Conservation (phyloP, 2,113 vertebrate genomes). For the Ovis canadensis region DNA sequence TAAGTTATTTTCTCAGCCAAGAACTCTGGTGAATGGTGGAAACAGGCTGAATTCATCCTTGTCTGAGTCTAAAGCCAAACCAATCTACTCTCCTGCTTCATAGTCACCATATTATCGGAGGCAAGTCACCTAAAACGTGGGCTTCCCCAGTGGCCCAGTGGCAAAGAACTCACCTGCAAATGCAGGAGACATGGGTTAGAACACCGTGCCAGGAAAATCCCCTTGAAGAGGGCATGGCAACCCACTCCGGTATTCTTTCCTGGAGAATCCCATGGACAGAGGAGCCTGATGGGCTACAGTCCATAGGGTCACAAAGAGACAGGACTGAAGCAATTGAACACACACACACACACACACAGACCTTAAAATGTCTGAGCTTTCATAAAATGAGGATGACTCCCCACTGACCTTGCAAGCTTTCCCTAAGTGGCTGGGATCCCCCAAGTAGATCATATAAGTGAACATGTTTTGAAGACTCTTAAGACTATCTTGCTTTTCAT, state of each 20-base stretch:
- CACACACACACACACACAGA: background rate
- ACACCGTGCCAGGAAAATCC: fast-evolving
- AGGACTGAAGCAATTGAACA: background rate
- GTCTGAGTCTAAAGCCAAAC: background rate
- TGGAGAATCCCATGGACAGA: background rate
- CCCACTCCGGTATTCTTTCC: background rate
- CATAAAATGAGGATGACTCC: background rate
- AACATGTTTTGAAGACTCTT: slow-evolving; percentile 23
- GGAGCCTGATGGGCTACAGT: background rate
- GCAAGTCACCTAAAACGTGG: background rate
- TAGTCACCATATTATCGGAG: fast-evolving
- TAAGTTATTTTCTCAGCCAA: background rate
- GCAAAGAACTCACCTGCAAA: background rate
- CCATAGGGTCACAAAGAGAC: background rate
- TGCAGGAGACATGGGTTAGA: background rate
- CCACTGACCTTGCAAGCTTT: background rate
- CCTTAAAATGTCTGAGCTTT: background rate
- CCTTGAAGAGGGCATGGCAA: background rate
- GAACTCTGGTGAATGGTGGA: background rate
- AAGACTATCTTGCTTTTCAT: background rate
- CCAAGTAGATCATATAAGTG: background rate
- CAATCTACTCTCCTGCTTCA: background rate
- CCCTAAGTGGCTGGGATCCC: background rate
- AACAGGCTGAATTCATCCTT: background rate
- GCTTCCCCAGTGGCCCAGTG: background rate